Percentiles rank a stretch among this genome's conserved stretches.
These are phyloP conservation scores for Ptychobarbus kaznakovi DNA, from an alignment of 2,797 vertebrate genomes.

Conservation along the genomic window DNA sequence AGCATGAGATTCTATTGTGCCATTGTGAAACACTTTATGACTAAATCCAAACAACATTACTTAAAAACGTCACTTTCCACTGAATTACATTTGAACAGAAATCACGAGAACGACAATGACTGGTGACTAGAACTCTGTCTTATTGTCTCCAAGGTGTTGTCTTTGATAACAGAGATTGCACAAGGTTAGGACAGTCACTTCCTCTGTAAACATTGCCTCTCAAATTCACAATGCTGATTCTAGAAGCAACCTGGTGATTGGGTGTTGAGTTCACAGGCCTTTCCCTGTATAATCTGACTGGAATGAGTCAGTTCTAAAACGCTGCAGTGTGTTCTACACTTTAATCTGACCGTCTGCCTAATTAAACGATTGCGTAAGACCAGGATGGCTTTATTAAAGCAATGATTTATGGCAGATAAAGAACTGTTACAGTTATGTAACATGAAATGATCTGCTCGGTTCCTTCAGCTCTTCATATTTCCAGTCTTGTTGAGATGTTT, in stretches of 20 bases:
- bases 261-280: slow-evolving; percentile 34
- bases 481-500: background rate
- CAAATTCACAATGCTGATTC: background rate
- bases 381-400: slow-evolving; percentile 33
- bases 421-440: slow-evolving; percentile 15
- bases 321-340: background rate
- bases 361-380: slow-evolving; percentile 32
- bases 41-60: slow-evolving; percentile 21
- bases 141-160: slow-evolving; percentile 14
- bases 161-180: slow-evolving; percentile 39
- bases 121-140: background rate
- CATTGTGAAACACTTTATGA: background rate
- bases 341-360: slow-evolving; percentile 22
- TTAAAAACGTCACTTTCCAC: background rate
- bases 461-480: background rate
- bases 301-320: slow-evolving; percentile 13
- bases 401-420: slow-evolving; percentile 12
- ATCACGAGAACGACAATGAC: background rate
- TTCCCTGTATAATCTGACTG: slow-evolving; percentile 39
- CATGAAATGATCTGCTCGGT: background rate
- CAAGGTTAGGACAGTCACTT: slow-evolving; percentile 38
- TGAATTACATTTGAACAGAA: background rate
- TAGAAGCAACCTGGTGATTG: slow-evolving; percentile 21
- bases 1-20: background rate
- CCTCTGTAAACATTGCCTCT: slow-evolving; percentile 39